Evolutionary conservation across 1,140 invertebrate genomes (phyloP), one percentile per base, ranked within the genome.

Genomic region (Magallana ariakensis): DNA sequence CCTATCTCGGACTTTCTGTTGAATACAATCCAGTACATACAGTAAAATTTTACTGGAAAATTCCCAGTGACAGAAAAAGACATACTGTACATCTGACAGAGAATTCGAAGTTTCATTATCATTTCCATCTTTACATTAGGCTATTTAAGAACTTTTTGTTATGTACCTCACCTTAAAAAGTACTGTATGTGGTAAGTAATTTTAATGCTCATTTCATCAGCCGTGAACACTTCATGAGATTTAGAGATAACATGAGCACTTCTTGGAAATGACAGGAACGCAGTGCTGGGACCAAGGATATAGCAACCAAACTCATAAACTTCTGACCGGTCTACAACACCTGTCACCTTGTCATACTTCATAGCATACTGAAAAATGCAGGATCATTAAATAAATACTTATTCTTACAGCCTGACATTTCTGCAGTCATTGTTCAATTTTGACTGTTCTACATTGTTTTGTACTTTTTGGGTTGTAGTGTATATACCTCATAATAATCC

Each of bases 241-340:
- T 75, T 26, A 1, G 85, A 82, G n/a, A 90, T 66, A 56, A 66
- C 57, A 58, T 88, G 83, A 22, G 87, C 89, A 2, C 80, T 86
- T 7, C 60, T 70, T 6, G 84, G 80, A 86, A 88, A 90, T 53
- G 58, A 66, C 33, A 90, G 53, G 56, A 90, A 88, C 46, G 85
- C 86, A 15, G 60, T 88, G 19, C 86, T 85, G 22, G 90, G 91
- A n/a, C 90, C 90, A 13, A 92, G 88, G 1, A 92, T 83, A 84
- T 92, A 90, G 75, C 91, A 92, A 22, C 90, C 91, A 66, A 87
- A 88, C 19, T 90, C 88, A 22, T 89, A 91, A 0, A 88, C 85
- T 1, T 33, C 46, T 6, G 89, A 87, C n/a, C 89, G 80, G 19
- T 91, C 84, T 13, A 92, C 87, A 26, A 60, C 80, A 22, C 90